Evolutionary conservation across 2,113 vertebrate genomes (phyloP).

Genomic region (Colossoma macropomum): DNA sequence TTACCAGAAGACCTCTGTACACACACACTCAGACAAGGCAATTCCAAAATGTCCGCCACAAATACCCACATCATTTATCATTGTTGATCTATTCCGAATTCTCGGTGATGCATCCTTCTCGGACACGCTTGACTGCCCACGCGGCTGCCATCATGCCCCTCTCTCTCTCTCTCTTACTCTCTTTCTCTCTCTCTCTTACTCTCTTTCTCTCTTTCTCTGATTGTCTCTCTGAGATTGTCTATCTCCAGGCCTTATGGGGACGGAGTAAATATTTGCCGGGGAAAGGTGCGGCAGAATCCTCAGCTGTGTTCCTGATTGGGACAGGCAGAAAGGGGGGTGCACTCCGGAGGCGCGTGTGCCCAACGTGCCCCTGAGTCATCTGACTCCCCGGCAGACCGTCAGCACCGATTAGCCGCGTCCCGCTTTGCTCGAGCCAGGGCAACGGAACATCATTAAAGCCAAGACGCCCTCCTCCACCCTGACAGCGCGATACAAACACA

Average conservation of each 20-base stretch:
- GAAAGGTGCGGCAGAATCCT: slow-evolving; percentile 52
- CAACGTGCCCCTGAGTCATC: slow-evolving; percentile 60
- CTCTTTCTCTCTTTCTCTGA: neutral
- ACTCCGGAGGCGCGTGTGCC: slow-evolving; percentile 65
- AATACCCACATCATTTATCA: slow-evolving; percentile 58
- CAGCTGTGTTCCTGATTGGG: slow-evolving; percentile 51
- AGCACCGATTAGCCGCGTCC: slow-evolving; percentile 62
- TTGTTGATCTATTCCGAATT: slow-evolving; percentile 60
- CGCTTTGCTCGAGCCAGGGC: slow-evolving; percentile 50
- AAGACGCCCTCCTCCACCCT: slow-evolving; percentile 36
- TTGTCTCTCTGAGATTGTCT: neutral
- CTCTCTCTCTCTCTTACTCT: neutral
- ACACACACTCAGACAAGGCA: slow-evolving; percentile 12
- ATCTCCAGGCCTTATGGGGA: slow-evolving; percentile 38
- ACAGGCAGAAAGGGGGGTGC: slow-evolving; percentile 56
- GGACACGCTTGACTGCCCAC: slow-evolving; percentile 41
- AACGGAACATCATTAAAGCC: slow-evolving; percentile 60
- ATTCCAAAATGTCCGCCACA: slow-evolving; percentile 62
- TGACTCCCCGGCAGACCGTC: slow-evolving; percentile 66
- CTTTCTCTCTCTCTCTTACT: slow-evolving; percentile 10
- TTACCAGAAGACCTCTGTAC: neutral
- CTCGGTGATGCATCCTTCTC: slow-evolving; percentile 47
- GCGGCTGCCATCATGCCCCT: slow-evolving; percentile 41
- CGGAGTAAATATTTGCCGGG: slow-evolving; percentile 47
- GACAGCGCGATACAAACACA: slow-evolving; percentile 31